Evolutionary conservation across 2,888 invertebrate species (phyloP).

Genomic region (Eristalis pertinax): DNA sequence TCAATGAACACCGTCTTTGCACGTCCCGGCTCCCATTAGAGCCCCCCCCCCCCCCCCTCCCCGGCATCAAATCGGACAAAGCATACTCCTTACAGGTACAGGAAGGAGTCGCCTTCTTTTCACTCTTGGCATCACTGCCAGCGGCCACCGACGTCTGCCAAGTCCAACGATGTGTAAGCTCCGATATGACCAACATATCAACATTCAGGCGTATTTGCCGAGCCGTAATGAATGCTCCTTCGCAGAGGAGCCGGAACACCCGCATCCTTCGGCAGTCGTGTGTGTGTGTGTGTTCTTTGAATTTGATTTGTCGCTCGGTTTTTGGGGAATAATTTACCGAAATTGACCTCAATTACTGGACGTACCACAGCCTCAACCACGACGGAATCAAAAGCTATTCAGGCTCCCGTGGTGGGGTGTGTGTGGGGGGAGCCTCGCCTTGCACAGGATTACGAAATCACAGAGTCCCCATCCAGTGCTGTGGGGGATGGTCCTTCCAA

Average conservation of each 20-base stretch:
- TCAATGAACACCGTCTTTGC: not conserved
- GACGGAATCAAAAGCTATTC: conserved; percentile 13
- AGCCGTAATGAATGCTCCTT: not conserved
- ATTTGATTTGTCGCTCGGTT: conserved; percentile 7
- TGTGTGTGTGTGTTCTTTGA: conserved; percentile 3
- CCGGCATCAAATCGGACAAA: not conserved
- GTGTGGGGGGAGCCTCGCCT: not conserved
- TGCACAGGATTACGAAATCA: conserved; percentile 15
- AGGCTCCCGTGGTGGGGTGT: not conserved
- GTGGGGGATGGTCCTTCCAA: conserved; percentile 7
- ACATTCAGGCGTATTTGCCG: not conserved
- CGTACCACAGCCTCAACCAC: conserved; percentile 20
- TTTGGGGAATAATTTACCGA: conserved; percentile 56
- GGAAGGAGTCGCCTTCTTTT: not conserved
- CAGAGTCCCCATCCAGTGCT: not conserved
- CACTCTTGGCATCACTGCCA: not conserved
- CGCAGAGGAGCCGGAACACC: not conserved
- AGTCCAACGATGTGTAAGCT: conserved; percentile 4
- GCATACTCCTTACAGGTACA: not conserved
- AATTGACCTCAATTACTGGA: conserved; percentile 60
- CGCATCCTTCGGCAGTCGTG: too few species aligned
- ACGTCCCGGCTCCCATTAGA: not conserved
- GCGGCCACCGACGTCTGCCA: not conserved
- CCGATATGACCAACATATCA: conserved; percentile 7
- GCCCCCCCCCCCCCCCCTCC: not conserved